Evolutionary conservation across 2,797 vertebrate species (phyloP).

Genomic region (Anabas testudineus): DNA sequence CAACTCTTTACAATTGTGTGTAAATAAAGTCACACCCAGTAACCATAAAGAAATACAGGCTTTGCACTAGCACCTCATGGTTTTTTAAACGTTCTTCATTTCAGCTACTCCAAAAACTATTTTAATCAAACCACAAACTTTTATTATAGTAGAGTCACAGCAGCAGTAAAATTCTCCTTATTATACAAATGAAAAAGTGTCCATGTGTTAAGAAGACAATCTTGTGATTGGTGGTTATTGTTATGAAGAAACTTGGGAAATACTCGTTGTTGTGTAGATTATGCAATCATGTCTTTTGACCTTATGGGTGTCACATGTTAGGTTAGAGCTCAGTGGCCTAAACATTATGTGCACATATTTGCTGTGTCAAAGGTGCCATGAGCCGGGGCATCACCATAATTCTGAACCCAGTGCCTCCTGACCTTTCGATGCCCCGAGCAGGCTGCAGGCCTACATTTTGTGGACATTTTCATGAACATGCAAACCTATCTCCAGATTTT

Average conservation of each 20-base stretch:
- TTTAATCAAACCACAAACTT: not conserved
- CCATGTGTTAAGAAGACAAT: not conserved
- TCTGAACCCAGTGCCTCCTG: conserved; percentile 58
- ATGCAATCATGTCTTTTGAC: conserved; percentile 60
- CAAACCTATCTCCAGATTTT: no score
- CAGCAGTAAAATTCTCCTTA: not conserved
- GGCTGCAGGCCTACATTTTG: no score
- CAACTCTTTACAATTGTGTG: not conserved
- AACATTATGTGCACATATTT: conserved; percentile 36
- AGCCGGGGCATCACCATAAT: conserved; percentile 64
- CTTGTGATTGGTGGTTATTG: conserved; percentile 14
- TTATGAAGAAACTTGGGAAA: not conserved
- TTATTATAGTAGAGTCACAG: not conserved
- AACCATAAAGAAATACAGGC: not conserved
- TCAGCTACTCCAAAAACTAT: not conserved
- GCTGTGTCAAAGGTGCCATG: conserved; percentile 62
- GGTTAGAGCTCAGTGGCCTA: conserved; percentile 25
- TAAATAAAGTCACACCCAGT: not conserved
- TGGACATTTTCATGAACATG: no score
- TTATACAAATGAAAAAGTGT: not conserved
- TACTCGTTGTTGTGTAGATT: conserved; percentile 39
- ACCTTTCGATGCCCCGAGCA: conserved; percentile 61
- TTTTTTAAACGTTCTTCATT: not conserved
- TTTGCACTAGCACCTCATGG: not conserved
- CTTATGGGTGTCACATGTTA: conserved; percentile 61